phyloP scores from a whole-genome alignment of 2,113 vertebrate species.

The Antechinus flavipes region DNA sequence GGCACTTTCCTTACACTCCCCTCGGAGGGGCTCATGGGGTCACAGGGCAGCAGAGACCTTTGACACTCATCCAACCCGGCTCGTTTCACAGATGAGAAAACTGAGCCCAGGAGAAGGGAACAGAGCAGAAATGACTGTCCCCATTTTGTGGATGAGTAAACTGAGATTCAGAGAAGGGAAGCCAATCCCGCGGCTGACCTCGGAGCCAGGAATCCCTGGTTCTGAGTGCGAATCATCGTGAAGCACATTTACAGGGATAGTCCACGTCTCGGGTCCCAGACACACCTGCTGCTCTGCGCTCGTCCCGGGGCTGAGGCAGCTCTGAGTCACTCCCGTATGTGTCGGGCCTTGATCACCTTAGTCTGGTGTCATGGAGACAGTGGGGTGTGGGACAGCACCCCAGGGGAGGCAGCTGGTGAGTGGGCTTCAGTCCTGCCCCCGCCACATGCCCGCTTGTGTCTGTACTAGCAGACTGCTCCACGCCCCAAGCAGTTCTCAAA shows the following conservation, averaged over 20 bases:
- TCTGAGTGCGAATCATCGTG: not conserved
- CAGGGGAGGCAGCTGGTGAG: not conserved
- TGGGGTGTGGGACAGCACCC: no score
- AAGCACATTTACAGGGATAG: not conserved
- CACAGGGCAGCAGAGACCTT: not conserved
- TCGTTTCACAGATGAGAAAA: not conserved
- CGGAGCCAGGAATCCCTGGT: not conserved
- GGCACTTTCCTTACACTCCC: not conserved
- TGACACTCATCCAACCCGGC: not conserved
- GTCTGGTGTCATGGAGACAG: not conserved
- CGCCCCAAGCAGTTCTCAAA: not conserved
- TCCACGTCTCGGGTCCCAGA: not conserved
- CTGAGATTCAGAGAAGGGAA: not conserved
- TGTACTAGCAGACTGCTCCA: not conserved
- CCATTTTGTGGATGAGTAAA: not conserved
- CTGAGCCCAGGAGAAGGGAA: not conserved
- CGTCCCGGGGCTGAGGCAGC: not conserved
- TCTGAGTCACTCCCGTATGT: not conserved
- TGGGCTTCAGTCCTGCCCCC: not conserved
- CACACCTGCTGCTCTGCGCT: not conserved
- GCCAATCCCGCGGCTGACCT: not conserved
- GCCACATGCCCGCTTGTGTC: not conserved
- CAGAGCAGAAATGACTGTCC: not conserved
- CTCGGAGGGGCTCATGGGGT: not conserved
- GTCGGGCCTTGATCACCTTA: not conserved